phyloP scores from a whole-genome alignment of 2,113 vertebrate genomes.

The Zosterops japonicus region DNA sequence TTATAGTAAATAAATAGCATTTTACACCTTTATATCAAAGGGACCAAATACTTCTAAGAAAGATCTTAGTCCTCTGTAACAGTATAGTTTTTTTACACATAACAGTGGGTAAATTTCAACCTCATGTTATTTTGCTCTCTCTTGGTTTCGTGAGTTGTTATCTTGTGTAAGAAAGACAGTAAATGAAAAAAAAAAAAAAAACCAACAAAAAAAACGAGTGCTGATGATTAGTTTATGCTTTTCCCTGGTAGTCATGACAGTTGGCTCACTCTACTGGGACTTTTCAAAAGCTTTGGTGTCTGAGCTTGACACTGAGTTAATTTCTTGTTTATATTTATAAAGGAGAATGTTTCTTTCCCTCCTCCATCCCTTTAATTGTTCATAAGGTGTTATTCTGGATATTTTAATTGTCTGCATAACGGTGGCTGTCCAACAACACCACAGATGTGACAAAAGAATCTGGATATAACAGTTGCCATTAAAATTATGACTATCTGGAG shows the following conservation, averaged over 20 bases:
- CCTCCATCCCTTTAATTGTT: neutral
- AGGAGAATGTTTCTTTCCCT: neutral
- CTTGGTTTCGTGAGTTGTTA: neutral
- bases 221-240: neutral
- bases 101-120: neutral
- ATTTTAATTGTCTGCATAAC: neutral
- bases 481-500: neutral
- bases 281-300: neutral
- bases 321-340: neutral
- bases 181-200: neutral
- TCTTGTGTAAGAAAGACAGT: neutral
- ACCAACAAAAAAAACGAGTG: neutral
- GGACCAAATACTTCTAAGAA: neutral
- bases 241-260: neutral
- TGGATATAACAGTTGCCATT: neutral
- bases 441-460: neutral
- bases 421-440: neutral
- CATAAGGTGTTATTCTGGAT: neutral
- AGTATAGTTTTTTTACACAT: neutral
- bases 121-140: neutral
- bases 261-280: neutral
- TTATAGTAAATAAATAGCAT: neutral
- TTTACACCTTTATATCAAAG: neutral
- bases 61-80: neutral
- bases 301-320: neutral